A percentile compares a stretch with the other conserved stretches of the same genome.
These are phyloP conservation scores for Agrenia bidenticulata DNA, from an alignment of 2,888 invertebrate species.

Conservation along the genomic window DNA sequence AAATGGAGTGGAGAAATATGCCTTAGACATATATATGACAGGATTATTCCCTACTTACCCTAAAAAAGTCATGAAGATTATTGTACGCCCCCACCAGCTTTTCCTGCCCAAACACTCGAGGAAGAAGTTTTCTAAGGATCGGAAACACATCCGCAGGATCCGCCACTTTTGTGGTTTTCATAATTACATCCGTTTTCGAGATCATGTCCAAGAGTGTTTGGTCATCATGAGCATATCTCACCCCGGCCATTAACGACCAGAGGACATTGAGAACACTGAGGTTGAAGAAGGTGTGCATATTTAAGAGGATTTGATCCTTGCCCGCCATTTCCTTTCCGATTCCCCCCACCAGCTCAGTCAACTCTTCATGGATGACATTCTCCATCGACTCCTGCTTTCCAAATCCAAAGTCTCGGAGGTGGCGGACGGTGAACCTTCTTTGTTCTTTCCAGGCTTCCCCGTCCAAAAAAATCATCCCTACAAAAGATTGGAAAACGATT, in stretches of 20 bases:
- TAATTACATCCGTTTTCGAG: conserved; percentile 18
- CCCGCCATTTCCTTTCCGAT: conserved; percentile 20
- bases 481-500: not conserved
- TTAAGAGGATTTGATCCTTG: conserved; percentile 16
- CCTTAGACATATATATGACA: not conserved
- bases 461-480: conserved; percentile 41
- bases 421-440: conserved; percentile 41
- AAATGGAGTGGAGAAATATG: not conserved
- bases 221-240: conserved; percentile 30
- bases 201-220: conserved; percentile 22
- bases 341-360: conserved; percentile 29
- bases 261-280: conserved; percentile 35
- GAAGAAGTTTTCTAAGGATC: conserved; percentile 19
- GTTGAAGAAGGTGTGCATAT: conserved; percentile 35
- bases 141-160: conserved; percentile 17
- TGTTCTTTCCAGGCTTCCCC: conserved; percentile 49
- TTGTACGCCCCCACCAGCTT: conserved; percentile 13
- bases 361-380: conserved; percentile 30
- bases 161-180: conserved; percentile 22
- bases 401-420: conserved; percentile 43
- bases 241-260: conserved; percentile 38
- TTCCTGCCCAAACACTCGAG: conserved; percentile 11
- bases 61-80: conserved; percentile 18
- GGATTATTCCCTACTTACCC: too few species aligned
- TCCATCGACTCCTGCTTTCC: conserved; percentile 31